Conservation (phyloP, 2,888 invertebrate species). For the Amphipoea oculea region DNA sequence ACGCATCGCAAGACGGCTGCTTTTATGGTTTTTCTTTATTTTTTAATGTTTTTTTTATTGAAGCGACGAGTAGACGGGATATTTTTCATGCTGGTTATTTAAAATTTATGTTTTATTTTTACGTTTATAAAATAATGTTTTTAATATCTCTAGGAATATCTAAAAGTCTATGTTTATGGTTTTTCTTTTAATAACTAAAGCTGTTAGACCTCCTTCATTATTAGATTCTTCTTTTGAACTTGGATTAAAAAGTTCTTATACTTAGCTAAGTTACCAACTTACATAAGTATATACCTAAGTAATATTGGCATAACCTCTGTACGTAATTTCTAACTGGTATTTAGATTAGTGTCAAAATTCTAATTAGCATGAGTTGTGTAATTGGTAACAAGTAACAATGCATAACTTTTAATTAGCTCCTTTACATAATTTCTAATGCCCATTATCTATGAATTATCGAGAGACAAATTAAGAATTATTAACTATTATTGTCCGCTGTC, state of each 20-base stretch:
- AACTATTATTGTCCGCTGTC: no score
- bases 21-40: slow-evolving; percentile 90
- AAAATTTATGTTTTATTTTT: slow-evolving; percentile 61
- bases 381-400: not conserved
- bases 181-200: not conserved
- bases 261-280: not conserved
- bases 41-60: slow-evolving; percentile 89
- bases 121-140: slow-evolving; percentile 62
- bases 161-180: slow-evolving; percentile 10
- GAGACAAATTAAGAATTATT: no score
- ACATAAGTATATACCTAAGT: no score
- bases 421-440: slow-evolving; percentile 7
- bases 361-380: slow-evolving; percentile 15
- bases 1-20: slow-evolving; percentile 91
- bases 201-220: not conserved
- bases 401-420: slow-evolving; percentile 18
- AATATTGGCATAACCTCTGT: slow-evolving; percentile 1
- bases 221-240: not conserved
- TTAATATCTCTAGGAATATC: slow-evolving; percentile 19
- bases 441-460: not conserved
- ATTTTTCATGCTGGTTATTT: slow-evolving; percentile 65
- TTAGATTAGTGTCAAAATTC: slow-evolving; percentile 32
- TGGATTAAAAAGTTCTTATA: not conserved
- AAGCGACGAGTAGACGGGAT: slow-evolving; percentile 70
- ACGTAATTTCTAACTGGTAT: slow-evolving; percentile 10